Evolutionary conservation across 2,888 invertebrate genomes (phyloP), one percentile per base, ranked within the genome.

Genomic region (Amphipoea lucens): DNA sequence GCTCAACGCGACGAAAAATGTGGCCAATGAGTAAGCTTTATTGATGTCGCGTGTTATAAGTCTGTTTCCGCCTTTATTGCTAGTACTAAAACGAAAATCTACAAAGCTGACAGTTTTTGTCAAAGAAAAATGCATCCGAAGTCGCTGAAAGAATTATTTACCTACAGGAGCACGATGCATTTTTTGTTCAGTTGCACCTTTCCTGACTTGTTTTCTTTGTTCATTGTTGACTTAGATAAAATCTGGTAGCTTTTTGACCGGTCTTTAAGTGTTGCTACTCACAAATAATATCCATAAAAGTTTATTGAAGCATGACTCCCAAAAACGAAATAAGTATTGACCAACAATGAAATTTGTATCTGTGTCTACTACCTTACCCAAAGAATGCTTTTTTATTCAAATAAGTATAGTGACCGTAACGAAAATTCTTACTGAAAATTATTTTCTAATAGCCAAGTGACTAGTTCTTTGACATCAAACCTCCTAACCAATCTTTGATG

Each of bases 101-200:
- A 48, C 20, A 51, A 67, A 17, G 4, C 7, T 42, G 9, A 2
- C 14, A 57, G 71, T 57, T 79, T 57, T 79, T 78, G 57, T 71
- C 45, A 7, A 6, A 57, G 45, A 57, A 40, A 57, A 40, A 57
- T 45, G 29, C 29, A 65, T 48, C 14, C 1, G 57, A n/a, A 51
- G 23, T 57, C n/a, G 23, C n/a, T 80, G 36, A 67, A 36, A 66
- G 17, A 60, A 45, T 68, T 62, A 40, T 68, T 62, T 45, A 62
- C 66, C 42, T 42, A 9, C 42, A 54, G 36, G 29, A 72, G 51
- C 7, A 54, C 66, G 74, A 80, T 74, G 20, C 4, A 45, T 45
- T 80, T 80, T 79, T 79, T 79, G 36, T n/a, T n/a, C 42, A 36
- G 51, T 6, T 2, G 42, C 60, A 20, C 42, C 11, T 70, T 78